These are phyloP conservation scores for Lerista edwardsae DNA, from an alignment of 2,797 vertebrate genomes.

Conservation along the genomic window DNA sequence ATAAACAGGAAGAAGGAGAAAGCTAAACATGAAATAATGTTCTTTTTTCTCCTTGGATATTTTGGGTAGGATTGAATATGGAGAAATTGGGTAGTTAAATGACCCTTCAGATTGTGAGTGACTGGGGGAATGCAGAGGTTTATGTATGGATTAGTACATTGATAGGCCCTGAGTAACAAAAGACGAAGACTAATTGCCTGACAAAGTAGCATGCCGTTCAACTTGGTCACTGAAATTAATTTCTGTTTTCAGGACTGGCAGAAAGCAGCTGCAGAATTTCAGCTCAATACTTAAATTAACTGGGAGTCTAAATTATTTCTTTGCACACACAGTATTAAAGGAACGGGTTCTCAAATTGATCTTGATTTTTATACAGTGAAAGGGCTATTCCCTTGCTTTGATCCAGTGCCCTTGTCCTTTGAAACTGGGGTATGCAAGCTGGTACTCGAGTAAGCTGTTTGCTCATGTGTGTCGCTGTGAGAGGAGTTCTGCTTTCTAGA, in stretches of 20 bases:
- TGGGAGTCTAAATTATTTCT: constrained; percentile 84
- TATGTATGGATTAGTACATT: constrained; percentile 90
- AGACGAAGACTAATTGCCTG: constrained; percentile 95
- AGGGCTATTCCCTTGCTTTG: constrained; percentile 71
- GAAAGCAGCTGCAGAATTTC: constrained; percentile 84
- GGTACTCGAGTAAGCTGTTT: constrained; percentile 47
- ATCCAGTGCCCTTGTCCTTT: constrained; percentile 61
- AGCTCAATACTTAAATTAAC: constrained; percentile 88
- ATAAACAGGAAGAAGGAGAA: constrained; percentile 70
- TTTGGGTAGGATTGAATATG: constrained; percentile 58
- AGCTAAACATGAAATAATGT: constrained; percentile 72
- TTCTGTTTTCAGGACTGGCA: constrained; percentile 85
- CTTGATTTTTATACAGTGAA: constrained; percentile 72
- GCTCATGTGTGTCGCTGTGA: constrained; percentile 38
- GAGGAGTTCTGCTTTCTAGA: constrained; percentile 12
- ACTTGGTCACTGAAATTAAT: constrained; percentile 93
- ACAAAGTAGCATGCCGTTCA: constrained; percentile 86
- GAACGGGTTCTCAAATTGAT: constrained; percentile 81
- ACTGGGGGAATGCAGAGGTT: constrained; percentile 79
- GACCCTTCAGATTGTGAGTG: constrained; percentile 76
- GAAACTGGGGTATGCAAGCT: constrained; percentile 59
- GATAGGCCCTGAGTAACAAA: constrained; percentile 85
- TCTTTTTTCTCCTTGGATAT: constrained; percentile 58
- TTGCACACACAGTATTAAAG: constrained; percentile 75
- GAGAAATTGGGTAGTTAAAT: constrained; percentile 77